Evolutionary conservation across 2,113 vertebrate species (phyloP).

Genomic region (Rhagologus leucostigma): DNA sequence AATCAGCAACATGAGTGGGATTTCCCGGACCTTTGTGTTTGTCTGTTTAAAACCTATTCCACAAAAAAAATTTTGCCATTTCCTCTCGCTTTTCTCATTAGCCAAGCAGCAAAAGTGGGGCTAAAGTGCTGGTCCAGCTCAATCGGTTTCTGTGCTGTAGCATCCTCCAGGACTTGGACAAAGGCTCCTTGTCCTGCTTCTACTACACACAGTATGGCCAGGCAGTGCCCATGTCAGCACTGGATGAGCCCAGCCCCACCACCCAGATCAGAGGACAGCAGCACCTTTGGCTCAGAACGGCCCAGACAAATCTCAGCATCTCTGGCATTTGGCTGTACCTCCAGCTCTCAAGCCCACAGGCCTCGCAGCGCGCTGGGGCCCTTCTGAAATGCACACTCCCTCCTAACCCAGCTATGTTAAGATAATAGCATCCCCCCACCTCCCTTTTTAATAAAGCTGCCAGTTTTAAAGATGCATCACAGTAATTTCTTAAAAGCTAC

Average conservation of each 20-base stretch:
- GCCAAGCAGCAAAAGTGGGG: background rate
- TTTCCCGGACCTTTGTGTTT: background rate
- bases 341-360: background rate
- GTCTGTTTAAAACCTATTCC: background rate
- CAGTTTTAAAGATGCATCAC: conserved; percentile 26
- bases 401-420: background rate
- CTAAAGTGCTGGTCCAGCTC: background rate
- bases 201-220: background rate
- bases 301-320: background rate
- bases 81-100: background rate
- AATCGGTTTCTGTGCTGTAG: background rate
- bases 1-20: background rate
- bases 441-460: conserved; percentile 52
- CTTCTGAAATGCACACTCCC: background rate
- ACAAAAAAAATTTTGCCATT: background rate
- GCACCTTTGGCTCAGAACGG: fast-evolving
- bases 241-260: background rate
- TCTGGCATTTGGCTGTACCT: background rate
- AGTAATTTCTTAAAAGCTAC: conserved; percentile 33
- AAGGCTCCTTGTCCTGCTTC: background rate
- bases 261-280: background rate
- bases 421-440: background rate
- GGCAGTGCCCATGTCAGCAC: background rate
- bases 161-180: background rate
- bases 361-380: fast-evolving